Evolutionary conservation across 2,888 invertebrate genomes (phyloP), one percentile per base, ranked within the genome.

Genomic region (Stenurella melanura): DNA sequence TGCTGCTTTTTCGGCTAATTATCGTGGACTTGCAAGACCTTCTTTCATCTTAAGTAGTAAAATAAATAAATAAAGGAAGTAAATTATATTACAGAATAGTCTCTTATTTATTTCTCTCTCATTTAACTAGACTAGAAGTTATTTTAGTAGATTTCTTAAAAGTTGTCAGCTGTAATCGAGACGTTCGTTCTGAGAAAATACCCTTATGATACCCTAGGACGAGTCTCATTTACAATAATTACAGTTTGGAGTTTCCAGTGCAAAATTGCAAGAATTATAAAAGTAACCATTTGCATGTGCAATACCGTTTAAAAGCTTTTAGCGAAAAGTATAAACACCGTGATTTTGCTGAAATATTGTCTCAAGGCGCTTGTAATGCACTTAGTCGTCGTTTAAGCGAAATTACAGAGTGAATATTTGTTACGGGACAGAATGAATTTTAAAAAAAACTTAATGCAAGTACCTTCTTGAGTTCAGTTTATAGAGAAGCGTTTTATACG

Each of bases 321-420:
- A 78, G 68, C 73, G 73, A 70, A 78, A 79, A 77, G 75, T 76
- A 77, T 74, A 80, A 78, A 80, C 78, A 78, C 81, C 67, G 77
- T 77, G 81, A 81, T 81, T 80, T 75, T n/a, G 72, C 77, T 80
- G 70, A 80, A 82, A 82, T 80, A 80, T 82, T 75, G 76, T 80
- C 77, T 76, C 79, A 75, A 74, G 76, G 67, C 78, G 77, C 77
- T 79, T 73, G 76, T 75, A 79, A 78, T 82, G 78, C 79, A 79
- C 79, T 81, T 80, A 80, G 76, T 66, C 63, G 77, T 57, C 79
- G 73, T 81, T 83, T 81, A 80, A 77, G 74, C 78, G 71, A 79
- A 81, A 82, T 81, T 80, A 82, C 80, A 79, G 69, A 78, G 74
- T 77, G 80, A 82, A 81, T 79, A 82, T 80, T 80, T 81, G 80